Conservation (phyloP, 2,113 vertebrate genomes). For the Hippocampus guttulatus region DNA sequence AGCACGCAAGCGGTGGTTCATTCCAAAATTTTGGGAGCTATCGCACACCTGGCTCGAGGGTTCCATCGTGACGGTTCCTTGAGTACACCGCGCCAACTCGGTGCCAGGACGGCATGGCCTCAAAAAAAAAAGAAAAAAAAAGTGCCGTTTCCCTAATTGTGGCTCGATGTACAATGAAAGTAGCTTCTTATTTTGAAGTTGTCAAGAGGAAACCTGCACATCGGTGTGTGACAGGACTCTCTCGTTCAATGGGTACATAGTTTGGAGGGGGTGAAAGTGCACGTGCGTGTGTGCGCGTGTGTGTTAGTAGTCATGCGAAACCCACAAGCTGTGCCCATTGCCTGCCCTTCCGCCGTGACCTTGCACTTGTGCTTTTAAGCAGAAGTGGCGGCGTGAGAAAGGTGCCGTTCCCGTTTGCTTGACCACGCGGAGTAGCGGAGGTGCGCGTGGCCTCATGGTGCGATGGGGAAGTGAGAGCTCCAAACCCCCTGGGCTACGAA, state of each 20-base stretch:
- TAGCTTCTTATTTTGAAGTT: slow-evolving; percentile 36
- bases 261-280: no score
- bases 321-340: slow-evolving; percentile 34
- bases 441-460: slow-evolving; percentile 21
- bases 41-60: background rate
- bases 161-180: slow-evolving; percentile 18
- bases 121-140: background rate
- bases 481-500: background rate
- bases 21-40: background rate
- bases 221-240: no score
- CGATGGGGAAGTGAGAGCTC: slow-evolving; percentile 47
- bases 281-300: background rate
- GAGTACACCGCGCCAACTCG: background rate
- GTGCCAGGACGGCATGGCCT: background rate
- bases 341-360: slow-evolving; percentile 57
- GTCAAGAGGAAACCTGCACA: slow-evolving; percentile 53
- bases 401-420: slow-evolving; percentile 47
- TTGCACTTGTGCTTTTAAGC: slow-evolving; percentile 46
- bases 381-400: slow-evolving; percentile 65
- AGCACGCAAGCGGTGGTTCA: background rate
- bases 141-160: slow-evolving; percentile 26
- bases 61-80: background rate
- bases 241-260: no score
- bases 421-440: slow-evolving; percentile 31
- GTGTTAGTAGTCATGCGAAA: slow-evolving; percentile 11